A percentile compares a stretch with the other conserved stretches of the same genome.
These are phyloP conservation scores for Tiliacea citrago DNA, from an alignment of 2,888 invertebrate species.

Conservation along the genomic window DNA sequence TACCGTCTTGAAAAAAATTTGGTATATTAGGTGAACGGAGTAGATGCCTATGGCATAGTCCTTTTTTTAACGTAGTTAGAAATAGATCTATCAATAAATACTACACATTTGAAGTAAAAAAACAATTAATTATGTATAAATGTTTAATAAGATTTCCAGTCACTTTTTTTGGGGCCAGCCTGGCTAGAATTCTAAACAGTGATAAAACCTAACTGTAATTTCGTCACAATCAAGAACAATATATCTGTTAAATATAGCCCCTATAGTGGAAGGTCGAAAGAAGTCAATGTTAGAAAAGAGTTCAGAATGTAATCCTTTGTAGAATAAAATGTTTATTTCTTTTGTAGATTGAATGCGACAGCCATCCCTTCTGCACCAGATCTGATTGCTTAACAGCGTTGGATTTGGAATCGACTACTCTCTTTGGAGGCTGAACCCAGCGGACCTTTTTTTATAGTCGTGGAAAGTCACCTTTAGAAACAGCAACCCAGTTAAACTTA, in stretches of 20 bases:
- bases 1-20: too few relatives aligned
- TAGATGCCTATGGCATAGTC: too few relatives aligned
- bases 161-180: neutral
- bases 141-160: neutral
- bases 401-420: slow-evolving; percentile 11
- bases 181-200: neutral
- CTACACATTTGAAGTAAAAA: too few relatives aligned
- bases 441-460: neutral
- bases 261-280: neutral
- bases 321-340: slow-evolving; percentile 8
- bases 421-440: neutral
- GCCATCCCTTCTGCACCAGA: neutral
- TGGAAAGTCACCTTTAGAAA: slow-evolving; percentile 2
- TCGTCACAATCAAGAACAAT: neutral
- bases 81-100: too few relatives aligned
- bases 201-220: neutral
- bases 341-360: slow-evolving; percentile 1
- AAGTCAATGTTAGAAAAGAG: neutral
- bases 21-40: too few relatives aligned
- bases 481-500: slow-evolving; percentile 8
- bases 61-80: too few relatives aligned
- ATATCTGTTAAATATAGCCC: neutral
- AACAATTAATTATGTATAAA: too few relatives aligned
- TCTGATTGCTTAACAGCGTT: neutral
- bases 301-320: slow-evolving; percentile 1